phyloP scores from a whole-genome alignment of 2,797 vertebrate species.

The Crenichthys baileyi region DNA sequence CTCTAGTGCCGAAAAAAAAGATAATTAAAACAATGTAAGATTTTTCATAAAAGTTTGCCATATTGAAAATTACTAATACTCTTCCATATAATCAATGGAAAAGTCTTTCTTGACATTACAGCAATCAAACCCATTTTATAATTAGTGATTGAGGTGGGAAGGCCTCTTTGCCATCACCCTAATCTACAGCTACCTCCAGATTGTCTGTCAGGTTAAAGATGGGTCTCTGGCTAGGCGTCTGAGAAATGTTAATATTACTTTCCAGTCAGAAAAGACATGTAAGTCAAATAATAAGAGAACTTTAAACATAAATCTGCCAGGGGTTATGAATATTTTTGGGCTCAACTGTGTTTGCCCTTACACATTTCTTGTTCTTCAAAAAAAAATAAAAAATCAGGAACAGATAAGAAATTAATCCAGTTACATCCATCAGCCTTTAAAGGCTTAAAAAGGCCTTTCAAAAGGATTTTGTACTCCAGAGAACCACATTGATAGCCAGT shows the following conservation, averaged over 20 bases:
- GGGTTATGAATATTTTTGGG: not conserved
- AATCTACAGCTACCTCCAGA: too few species aligned
- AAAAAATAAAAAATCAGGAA: not conserved
- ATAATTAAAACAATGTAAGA: not conserved
- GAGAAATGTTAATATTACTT: not conserved
- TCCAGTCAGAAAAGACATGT: not conserved
- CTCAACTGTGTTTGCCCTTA: not conserved
- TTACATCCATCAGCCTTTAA: not conserved
- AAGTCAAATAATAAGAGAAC: not conserved
- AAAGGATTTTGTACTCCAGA: too few species aligned
- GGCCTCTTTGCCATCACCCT: too few species aligned
- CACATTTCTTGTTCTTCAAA: not conserved
- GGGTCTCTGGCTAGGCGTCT: too few species aligned
- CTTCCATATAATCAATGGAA: not conserved
- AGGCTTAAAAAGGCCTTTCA: not conserved
- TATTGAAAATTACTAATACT: not conserved
- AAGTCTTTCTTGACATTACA: not conserved
- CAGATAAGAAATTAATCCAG: not conserved
- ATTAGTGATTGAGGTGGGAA: not conserved
- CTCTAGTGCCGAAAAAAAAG: too few species aligned
- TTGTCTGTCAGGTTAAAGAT: too few species aligned
- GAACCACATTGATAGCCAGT: not conserved
- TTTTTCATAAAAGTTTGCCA: not conserved
- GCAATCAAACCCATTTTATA: not conserved
- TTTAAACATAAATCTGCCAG: not conserved